Base-by-base conservation (phyloP, 2,797 vertebrate genomes). In the Dendrocincla fuliginosa region DNA sequence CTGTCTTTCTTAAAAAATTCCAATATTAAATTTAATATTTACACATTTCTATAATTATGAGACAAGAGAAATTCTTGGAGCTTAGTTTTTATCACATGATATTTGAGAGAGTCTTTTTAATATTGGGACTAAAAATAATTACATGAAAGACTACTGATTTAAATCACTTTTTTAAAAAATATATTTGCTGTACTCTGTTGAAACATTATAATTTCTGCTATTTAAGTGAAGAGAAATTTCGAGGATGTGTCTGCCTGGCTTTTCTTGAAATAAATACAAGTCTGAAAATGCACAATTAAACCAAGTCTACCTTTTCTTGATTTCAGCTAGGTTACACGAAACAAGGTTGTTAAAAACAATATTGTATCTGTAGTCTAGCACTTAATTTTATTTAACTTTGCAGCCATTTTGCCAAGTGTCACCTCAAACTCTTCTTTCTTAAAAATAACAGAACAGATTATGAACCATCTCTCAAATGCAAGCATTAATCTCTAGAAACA, bases 381-480 rank as follows among this genome's bases (percentile, higher is more conserved):
- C 13, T 59, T 81, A 13, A 75, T 93, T 93, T 90, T 79, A 93
- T 88, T 95, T 74, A 90, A 91, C 87, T 96, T 84, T 86, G 96
- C 77, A 93, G 81, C 47, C 82, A 96, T 85, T 94, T 90, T 90
- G 69, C 84, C 59, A 68, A 89, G 74, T 82, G 82, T 94, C 80
- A 90, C 52, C 90, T 96, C 90, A 95, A 93, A 95, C 87, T 93
- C 87, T 79, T 95, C 61, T 90, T 91, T 85, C 18, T 52, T 76
- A 92, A 97, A 97, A 97, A 97, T 95, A 97, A 97, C 92, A 89
- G 95, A 98, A 94, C 74, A 97, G 95, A 97, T 96, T 92, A 97
- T 71, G 87, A 97, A 93, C 91, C 46, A 79, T 87, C 85, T 93
- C 88, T 98, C 96, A 97, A 97, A 95, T 95, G 95, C 90, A 93